Evolutionary conservation across 2,113 vertebrate genomes (phyloP).

Genomic region (Rissa tridactyla): DNA sequence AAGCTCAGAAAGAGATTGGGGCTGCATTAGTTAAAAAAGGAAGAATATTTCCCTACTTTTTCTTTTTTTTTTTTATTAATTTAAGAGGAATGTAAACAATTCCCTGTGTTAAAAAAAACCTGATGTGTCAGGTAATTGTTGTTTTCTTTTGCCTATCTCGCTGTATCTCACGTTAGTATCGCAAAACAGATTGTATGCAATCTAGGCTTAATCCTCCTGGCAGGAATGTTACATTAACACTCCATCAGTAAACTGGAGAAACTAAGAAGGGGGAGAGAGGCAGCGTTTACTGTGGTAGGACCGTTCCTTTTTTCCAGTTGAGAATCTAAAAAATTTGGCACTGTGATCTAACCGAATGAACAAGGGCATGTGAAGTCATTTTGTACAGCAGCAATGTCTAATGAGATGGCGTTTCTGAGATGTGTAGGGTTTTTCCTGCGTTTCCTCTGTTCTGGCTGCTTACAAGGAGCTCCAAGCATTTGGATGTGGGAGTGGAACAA

Average conservation of each 20-base stretch:
- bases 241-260: background rate
- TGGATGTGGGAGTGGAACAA: conserved; percentile 48
- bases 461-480: conserved; percentile 30
- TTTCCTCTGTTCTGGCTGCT: conserved; percentile 36
- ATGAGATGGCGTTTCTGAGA: background rate
- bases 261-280: background rate
- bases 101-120: conserved; percentile 30
- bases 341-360: background rate
- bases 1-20: conserved; percentile 72
- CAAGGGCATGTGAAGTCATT: background rate
- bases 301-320: background rate
- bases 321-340: background rate
- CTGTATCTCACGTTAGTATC: background rate
- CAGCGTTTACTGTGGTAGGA: background rate
- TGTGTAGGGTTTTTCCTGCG: background rate
- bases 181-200: background rate
- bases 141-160: background rate
- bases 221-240: background rate
- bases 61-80: background rate
- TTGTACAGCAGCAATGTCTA: background rate
- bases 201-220: background rate
- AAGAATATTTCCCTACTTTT: conserved; percentile 13
- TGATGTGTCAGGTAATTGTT: conserved; percentile 35
- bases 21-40: conserved; percentile 72
- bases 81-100: conserved; percentile 61